These are phyloP conservation scores for Gallirallus australis DNA, from an alignment of 2,797 vertebrate genomes.

Conservation along the genomic window DNA sequence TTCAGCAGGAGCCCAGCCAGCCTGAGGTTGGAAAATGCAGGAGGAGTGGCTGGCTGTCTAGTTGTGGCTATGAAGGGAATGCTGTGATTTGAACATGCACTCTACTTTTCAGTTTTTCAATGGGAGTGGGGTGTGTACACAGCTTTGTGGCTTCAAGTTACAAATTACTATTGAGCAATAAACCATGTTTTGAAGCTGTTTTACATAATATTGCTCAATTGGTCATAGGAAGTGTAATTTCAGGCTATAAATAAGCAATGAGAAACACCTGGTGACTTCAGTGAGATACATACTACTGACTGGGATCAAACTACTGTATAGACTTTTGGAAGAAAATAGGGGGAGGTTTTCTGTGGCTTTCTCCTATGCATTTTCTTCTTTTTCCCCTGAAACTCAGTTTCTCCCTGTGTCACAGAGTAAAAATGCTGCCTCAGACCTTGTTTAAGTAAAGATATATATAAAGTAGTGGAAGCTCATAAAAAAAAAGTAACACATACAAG, in stretches of 20 bases:
- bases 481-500: neutral
- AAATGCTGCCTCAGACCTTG: neutral
- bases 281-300: neutral
- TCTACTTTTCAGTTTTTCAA: neutral
- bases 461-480: neutral
- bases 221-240: neutral
- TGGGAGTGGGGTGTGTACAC: neutral
- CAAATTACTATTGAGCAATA: constrained; percentile 19
- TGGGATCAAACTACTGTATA: neutral
- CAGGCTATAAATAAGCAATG: constrained; percentile 6
- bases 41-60: neutral
- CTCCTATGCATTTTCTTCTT: neutral
- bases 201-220: constrained; percentile 12
- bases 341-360: neutral
- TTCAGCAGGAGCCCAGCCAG: neutral
- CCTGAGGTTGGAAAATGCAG: neutral
- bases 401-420: neutral
- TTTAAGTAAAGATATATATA: neutral
- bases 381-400: neutral
- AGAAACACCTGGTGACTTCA: neutral
- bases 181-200: neutral
- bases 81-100: neutral
- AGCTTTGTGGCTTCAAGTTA: neutral
- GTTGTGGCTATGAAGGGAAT: neutral
- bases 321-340: neutral